A percentile compares a stretch with the other conserved stretches of the same genome.
Evolutionary conservation across 2,797 vertebrate genomes (phyloP).

Genomic region (Chaenodraco wilsoni): DNA sequence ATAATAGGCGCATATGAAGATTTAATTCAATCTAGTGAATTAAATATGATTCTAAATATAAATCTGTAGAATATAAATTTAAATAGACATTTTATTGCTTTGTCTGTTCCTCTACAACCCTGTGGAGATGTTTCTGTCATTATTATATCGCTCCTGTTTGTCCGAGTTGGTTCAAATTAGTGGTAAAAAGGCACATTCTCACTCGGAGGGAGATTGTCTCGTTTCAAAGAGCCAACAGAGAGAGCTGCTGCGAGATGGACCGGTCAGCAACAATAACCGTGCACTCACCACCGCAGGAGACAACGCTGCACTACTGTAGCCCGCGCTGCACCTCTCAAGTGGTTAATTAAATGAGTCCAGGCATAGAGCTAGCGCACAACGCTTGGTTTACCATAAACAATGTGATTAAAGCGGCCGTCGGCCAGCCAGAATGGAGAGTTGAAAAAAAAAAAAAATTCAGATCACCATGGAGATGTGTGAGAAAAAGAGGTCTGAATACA

Average conservation of each 20-base stretch:
- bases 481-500: constrained; percentile 84
- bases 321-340: constrained; percentile 74
- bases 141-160: constrained; percentile 55
- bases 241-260: constrained; percentile 58
- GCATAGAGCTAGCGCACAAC: constrained; percentile 60
- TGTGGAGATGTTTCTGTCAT: constrained; percentile 48
- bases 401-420: constrained; percentile 71
- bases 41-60: neutral
- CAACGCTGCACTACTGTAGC: constrained; percentile 37
- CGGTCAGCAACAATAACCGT: constrained; percentile 86
- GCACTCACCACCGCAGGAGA: constrained; percentile 65
- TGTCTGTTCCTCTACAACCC: constrained; percentile 50
- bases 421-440: constrained; percentile 60
- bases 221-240: constrained; percentile 55
- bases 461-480: constrained; percentile 94
- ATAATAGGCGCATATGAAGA: neutral
- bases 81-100: constrained; percentile 2
- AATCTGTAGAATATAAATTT: neutral
- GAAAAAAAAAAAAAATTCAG: constrained; percentile 62
- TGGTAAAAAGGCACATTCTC: constrained; percentile 38
- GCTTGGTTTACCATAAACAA: constrained; percentile 81
- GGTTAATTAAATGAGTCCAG: constrained; percentile 79
- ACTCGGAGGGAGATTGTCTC: constrained; percentile 51
- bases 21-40: neutral
- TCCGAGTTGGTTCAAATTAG: constrained; percentile 51